phyloP scores from a whole-genome alignment of 2,888 invertebrate species.

The Sinopyrophorus schimmeli region DNA sequence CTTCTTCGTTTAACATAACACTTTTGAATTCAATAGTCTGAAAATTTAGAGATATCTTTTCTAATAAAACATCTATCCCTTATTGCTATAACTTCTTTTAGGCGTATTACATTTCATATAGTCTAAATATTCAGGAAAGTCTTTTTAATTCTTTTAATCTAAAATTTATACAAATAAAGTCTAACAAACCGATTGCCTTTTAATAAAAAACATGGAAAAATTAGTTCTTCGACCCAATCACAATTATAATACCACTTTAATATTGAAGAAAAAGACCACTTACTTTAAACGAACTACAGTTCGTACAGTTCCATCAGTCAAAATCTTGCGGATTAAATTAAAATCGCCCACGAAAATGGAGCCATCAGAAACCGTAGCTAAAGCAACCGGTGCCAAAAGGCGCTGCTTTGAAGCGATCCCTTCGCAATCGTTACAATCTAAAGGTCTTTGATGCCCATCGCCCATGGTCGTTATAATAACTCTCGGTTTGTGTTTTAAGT shows the following conservation, averaged over 20 bases:
- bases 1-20: no score
- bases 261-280: constrained; percentile 52
- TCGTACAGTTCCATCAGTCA: constrained; percentile 80
- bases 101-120: no score
- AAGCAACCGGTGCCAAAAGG: constrained; percentile 88
- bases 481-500: constrained; percentile 88
- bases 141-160: no score
- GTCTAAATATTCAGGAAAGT: no score
- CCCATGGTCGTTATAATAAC: constrained; percentile 91
- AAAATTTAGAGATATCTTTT: no score
- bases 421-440: constrained; percentile 81
- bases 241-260: not conserved
- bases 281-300: constrained; percentile 82
- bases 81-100: no score
- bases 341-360: constrained; percentile 95
- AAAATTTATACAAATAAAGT: no score
- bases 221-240: constrained; percentile 7
- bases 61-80: no score
- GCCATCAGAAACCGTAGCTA: constrained; percentile 91
- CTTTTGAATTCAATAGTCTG: no score
- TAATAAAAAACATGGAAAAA: no score
- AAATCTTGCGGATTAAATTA: constrained; percentile 86
- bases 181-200: no score
- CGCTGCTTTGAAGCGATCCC: constrained; percentile 79
- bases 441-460: constrained; percentile 84